A percentile compares a stretch with the other conserved stretches of the same genome.
Evolutionary conservation across 2,797 vertebrate genomes (phyloP).

Genomic region (Paguma larvata): DNA sequence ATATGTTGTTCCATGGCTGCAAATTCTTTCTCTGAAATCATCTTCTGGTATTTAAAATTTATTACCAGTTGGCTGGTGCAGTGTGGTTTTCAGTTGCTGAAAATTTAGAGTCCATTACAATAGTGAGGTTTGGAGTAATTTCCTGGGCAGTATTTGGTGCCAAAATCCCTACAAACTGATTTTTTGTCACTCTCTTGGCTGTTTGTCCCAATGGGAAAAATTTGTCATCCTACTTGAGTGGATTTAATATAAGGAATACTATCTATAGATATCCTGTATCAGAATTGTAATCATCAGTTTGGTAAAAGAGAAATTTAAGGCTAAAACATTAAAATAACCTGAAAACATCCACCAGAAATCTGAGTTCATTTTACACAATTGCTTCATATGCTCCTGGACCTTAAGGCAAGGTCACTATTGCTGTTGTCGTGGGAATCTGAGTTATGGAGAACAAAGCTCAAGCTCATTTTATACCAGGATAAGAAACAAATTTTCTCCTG

Average conservation of each 20-base stretch:
- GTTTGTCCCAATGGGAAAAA: neutral
- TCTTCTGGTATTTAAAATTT: conserved; percentile 79
- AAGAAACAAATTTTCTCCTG: conserved; percentile 7
- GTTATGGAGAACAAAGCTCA: conserved; percentile 35
- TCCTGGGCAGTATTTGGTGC: conserved; percentile 68
- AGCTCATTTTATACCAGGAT: neutral
- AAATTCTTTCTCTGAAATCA: conserved; percentile 82
- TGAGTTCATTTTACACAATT: neutral
- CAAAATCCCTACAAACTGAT: conserved; percentile 55
- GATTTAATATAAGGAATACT: conserved; percentile 6
- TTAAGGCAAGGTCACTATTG: conserved; percentile 20
- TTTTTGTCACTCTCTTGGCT: conserved; percentile 66
- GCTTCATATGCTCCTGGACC: neutral
- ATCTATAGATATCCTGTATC: neutral
- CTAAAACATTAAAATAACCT: conserved; percentile 47
- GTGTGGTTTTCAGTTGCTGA: conserved; percentile 78
- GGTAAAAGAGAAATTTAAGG: conserved; percentile 22
- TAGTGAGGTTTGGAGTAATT: conserved; percentile 75
- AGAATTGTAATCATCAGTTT: conserved; percentile 38
- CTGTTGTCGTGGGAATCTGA: conserved; percentile 14
- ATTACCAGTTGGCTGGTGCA: conserved; percentile 75
- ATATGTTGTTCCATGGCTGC: conserved; percentile 74
- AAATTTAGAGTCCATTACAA: conserved; percentile 81
- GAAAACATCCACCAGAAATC: conserved; percentile 36
- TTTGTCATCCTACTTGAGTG: conserved; percentile 32